phyloP scores from a whole-genome alignment of 2,797 vertebrate genomes.

The Lagocephalus sceleratus region DNA sequence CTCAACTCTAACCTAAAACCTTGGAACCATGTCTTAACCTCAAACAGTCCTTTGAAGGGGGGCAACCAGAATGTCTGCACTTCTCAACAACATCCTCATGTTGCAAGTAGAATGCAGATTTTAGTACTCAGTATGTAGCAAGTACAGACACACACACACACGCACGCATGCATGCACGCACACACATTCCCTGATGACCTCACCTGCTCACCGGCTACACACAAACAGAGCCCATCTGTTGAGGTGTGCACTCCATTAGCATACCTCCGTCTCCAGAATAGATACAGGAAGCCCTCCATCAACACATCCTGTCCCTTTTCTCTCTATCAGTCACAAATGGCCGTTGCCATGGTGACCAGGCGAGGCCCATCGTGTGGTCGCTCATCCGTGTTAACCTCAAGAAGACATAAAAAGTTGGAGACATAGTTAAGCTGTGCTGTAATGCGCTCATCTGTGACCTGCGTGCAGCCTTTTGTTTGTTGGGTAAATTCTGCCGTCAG shows the following conservation, averaged over 20 bases:
- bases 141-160: neutral
- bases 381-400: constrained; percentile 1
- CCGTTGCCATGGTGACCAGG: constrained; percentile 46
- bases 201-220: constrained; percentile 39
- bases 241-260: constrained; percentile 62
- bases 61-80: no score
- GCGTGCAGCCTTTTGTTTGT: neutral
- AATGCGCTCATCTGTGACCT: neutral
- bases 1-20: no score
- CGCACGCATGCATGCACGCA: neutral
- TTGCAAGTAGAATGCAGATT: no score
- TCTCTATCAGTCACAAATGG: constrained; percentile 15
- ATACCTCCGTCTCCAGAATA: constrained; percentile 59
- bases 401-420: constrained; percentile 14
- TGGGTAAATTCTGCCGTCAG: no score
- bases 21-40: no score
- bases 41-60: no score
- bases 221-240: constrained; percentile 70
- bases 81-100: no score
- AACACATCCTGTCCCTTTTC: constrained; percentile 32
- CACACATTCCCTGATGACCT: constrained; percentile 32
- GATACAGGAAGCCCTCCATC: constrained; percentile 56
- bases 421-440: neutral
- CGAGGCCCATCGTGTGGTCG: constrained; percentile 1
- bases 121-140: no score